These are phyloP conservation scores for Thumatha senex DNA, from an alignment of 2,888 invertebrate genomes.

Conservation along the genomic window DNA sequence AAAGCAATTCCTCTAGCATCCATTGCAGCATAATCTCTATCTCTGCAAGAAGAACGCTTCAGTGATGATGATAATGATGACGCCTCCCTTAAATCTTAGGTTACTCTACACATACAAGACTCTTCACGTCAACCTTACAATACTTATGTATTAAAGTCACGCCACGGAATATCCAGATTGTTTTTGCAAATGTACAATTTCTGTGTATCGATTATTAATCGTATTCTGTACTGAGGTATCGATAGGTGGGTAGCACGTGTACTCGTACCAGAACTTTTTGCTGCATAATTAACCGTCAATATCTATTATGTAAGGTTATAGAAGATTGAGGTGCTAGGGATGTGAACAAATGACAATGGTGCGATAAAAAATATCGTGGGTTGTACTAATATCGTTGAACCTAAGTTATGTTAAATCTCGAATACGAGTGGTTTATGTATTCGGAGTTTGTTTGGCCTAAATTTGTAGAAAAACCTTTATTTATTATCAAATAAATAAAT, in stretches of 20 bases:
- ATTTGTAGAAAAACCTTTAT: too few species aligned
- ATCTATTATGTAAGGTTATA: conserved; percentile 32
- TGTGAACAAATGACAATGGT: conserved; percentile 10
- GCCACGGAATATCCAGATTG: conserved; percentile 30
- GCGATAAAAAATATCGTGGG: neutral
- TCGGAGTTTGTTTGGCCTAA: too few species aligned
- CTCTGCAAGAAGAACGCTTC: too few species aligned
- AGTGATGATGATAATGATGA: too few species aligned
- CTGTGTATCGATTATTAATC: conserved; percentile 18
- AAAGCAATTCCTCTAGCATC: too few species aligned
- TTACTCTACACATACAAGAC: too few species aligned
- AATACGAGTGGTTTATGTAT: neutral
- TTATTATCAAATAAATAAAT: too few species aligned
- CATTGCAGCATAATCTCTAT: too few species aligned
- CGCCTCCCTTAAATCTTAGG: too few species aligned
- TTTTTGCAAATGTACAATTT: conserved; percentile 32
- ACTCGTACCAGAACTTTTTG: conserved; percentile 33
- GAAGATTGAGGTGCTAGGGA: conserved; percentile 15
- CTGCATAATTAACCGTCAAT: conserved; percentile 32
- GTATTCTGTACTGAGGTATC: conserved; percentile 8
- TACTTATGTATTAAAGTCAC: conserved; percentile 19
- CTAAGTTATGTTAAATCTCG: neutral
- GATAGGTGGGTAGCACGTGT: conserved; percentile 15
- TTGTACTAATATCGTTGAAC: neutral
- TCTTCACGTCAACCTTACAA: neutral